Evolutionary conservation across 64 coral and sea anemone genomes (phyloP).

Genomic region (Exaiptasia diaphana): DNA sequence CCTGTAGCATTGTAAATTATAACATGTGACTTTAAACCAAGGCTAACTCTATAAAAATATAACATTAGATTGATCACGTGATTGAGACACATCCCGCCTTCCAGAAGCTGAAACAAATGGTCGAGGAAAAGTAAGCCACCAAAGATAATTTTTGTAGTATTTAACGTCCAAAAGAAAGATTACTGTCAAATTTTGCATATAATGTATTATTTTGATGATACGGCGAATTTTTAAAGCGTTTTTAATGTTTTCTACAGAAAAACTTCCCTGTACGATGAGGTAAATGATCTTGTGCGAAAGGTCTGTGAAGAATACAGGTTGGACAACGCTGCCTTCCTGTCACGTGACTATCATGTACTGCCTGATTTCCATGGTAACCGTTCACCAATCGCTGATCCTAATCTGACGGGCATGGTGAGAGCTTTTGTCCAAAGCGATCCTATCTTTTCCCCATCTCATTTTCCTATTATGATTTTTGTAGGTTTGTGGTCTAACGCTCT

Average conservation of each 20-base stretch:
- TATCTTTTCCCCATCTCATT: background rate
- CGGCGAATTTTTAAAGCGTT: too few species aligned
- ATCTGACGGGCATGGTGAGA: conserved; percentile 89
- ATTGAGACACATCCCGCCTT: conserved; percentile 76
- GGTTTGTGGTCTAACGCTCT: conserved; percentile 61
- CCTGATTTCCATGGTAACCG: conserved; percentile 99
- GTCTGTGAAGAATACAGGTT: conserved; percentile 17
- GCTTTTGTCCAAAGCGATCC: background rate
- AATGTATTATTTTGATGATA: too few species aligned
- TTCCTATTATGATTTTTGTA: background rate
- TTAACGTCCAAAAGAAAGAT: too few species aligned
- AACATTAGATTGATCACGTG: conserved; percentile 79
- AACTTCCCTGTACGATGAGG: conserved; percentile 51
- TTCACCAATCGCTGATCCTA: conserved; percentile 81
- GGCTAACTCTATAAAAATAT: too few species aligned
- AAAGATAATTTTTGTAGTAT: background rate
- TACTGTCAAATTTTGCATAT: too few species aligned
- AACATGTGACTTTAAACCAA: too few species aligned
- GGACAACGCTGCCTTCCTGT: conserved; percentile 46
- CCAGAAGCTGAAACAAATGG: conserved; percentile 41
- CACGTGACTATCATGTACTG: conserved; percentile 69
- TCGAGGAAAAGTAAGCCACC: conserved; percentile 47
- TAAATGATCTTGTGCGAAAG: conserved; percentile 21
- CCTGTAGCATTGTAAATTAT: too few species aligned
- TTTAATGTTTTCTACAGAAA: too few species aligned